phyloP scores from a whole-genome alignment of 1,140 invertebrate genomes.

The Melitaea cinxia region DNA sequence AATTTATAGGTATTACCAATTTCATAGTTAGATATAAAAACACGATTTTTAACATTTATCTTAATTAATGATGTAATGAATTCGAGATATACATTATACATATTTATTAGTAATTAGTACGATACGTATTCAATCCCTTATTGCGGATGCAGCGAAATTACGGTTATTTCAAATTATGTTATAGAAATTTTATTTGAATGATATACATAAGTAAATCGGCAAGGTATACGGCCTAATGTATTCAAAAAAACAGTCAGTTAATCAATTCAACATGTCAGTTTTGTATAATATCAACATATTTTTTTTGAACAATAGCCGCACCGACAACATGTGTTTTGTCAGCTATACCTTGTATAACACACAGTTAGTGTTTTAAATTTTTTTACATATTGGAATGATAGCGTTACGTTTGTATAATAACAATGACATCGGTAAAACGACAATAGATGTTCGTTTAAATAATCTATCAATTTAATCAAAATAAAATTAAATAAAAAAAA shows the following conservation, averaged over 20 bases:
- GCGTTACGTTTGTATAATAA: constrained; percentile 56
- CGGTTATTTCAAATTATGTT: constrained; percentile 10
- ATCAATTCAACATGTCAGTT: constrained; percentile 55
- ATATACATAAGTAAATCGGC: constrained; percentile 13
- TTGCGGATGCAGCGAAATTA: background rate
- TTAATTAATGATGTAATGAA: constrained; percentile 8
- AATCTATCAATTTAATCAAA: constrained; percentile 38
- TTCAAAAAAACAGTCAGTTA: constrained; percentile 49
- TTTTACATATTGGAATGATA: constrained; percentile 71
- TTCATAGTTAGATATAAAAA: background rate
- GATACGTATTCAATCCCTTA: background rate
- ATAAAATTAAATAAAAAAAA: too few species aligned
- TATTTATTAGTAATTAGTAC: background rate
- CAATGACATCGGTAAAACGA: constrained; percentile 57
- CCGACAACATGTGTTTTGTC: constrained; percentile 72
- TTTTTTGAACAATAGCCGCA: constrained; percentile 61
- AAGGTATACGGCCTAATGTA: constrained; percentile 15
- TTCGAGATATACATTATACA: constrained; percentile 1
- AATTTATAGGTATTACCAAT: background rate
- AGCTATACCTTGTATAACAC: constrained; percentile 57
- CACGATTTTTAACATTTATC: background rate
- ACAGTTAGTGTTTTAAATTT: constrained; percentile 58
- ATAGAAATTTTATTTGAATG: constrained; percentile 17
- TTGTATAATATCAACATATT: constrained; percentile 48
- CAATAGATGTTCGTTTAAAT: constrained; percentile 51